Conservation (phyloP, 2,888 invertebrate genomes). For the Cataglyphis cursor region DNA sequence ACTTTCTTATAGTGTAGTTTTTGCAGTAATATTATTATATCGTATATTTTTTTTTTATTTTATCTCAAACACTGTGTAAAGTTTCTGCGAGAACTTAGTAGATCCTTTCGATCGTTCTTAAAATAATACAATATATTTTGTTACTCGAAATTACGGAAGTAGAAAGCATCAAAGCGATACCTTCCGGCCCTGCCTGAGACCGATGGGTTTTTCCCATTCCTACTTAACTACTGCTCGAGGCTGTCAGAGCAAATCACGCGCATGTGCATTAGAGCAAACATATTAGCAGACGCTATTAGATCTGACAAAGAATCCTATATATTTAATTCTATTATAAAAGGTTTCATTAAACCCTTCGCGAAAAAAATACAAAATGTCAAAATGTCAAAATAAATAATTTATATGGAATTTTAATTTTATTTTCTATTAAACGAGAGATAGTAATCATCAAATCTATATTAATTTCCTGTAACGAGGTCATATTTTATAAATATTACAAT, state of each 20-base stretch:
- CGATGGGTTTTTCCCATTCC: constrained; percentile 78
- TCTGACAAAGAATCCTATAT: background rate
- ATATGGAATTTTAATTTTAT: background rate
- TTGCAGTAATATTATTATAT: background rate
- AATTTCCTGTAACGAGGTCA: background rate
- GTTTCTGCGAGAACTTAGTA: background rate
- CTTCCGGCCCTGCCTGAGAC: constrained; percentile 68
- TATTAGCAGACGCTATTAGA: background rate
- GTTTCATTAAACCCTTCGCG: background rate
- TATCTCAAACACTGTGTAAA: background rate
- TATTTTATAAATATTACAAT: too few species aligned
- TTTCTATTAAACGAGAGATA: background rate
- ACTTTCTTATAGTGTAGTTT: background rate
- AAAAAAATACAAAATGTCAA: background rate
- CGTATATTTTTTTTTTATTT: background rate
- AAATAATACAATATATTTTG: background rate
- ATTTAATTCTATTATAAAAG: background rate
- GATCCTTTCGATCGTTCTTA: background rate
- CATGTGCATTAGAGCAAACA: background rate
- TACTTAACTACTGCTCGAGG: constrained; percentile 50
- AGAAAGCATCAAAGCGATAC: background rate
- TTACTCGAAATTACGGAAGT: constrained; percentile 12
- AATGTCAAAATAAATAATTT: background rate
- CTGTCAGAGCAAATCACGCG: background rate
- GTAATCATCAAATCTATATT: background rate